phyloP scores from a whole-genome alignment of 2,797 vertebrate species.

The Leptatherina wallacei region DNA sequence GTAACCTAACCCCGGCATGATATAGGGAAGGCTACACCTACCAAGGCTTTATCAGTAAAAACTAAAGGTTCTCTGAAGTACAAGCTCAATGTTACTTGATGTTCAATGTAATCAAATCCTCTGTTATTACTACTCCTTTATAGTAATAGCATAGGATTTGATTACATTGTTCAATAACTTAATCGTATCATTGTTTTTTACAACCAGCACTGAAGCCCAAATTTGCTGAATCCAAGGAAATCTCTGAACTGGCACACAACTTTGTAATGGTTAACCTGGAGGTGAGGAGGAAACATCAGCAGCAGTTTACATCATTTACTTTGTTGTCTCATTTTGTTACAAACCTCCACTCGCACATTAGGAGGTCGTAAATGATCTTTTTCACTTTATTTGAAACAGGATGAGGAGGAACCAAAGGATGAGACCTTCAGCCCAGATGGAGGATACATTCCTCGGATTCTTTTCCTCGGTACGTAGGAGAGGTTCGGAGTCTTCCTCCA shows the following conservation, averaged over 20 bases:
- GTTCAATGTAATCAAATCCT: neutral
- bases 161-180: neutral
- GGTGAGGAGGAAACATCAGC: conserved; percentile 82
- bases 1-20: neutral
- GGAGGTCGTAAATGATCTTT: neutral
- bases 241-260: conserved; percentile 97
- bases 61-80: neutral
- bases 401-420: conserved; percentile 97
- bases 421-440: conserved; percentile 94
- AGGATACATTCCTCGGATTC: conserved; percentile 97
- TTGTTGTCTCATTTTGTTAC: neutral
- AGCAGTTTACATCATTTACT: neutral
- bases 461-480: conserved; percentile 90
- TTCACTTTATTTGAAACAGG: conserved; percentile 80
- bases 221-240: conserved; percentile 97
- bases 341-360: neutral
- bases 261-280: conserved; percentile 98
- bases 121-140: no score
- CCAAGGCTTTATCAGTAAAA: neutral
- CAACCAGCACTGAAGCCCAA: conserved; percentile 94
- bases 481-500: neutral
- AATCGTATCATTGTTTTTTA: conserved; percentile 1
- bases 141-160: no score
- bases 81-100: neutral
- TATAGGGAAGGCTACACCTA: neutral